A percentile compares a stretch with the other conserved stretches of the same genome.
phyloP scores from a whole-genome alignment of 2,113 vertebrate genomes.

The Cepphus grylle region DNA sequence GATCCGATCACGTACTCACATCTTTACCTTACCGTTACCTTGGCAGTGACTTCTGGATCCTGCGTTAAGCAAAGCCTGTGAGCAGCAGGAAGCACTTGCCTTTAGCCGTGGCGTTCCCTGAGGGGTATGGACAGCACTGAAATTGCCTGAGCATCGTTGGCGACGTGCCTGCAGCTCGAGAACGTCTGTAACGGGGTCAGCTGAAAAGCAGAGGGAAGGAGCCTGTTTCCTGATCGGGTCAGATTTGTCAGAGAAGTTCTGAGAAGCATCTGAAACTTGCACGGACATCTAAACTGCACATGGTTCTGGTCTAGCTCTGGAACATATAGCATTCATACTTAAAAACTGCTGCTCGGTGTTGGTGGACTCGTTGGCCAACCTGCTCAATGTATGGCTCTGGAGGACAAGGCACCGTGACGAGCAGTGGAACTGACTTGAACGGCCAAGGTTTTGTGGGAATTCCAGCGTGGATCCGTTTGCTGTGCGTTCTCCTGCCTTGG shows the following conservation, averaged over 20 bases:
- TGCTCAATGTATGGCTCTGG: not conserved
- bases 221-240: fast-evolving
- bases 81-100: not conserved
- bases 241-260: not conserved
- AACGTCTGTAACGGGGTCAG: no score
- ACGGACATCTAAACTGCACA: fast-evolving
- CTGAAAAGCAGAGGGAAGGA: not conserved
- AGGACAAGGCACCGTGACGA: fast-evolving
- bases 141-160: not conserved
- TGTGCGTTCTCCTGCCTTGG: not conserved
- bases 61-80: not conserved
- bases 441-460: not conserved
- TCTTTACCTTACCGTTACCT: not conserved
- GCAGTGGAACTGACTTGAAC: not conserved
- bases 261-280: not conserved
- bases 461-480: not conserved
- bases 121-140: not conserved
- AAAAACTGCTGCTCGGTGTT: not conserved
- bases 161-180: not conserved
- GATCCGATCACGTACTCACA: not conserved
- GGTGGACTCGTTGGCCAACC: not conserved
- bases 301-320: not conserved
- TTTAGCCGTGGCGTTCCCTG: not conserved
- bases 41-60: not conserved
- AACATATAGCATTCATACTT: no score